Evolutionary conservation across 2,888 invertebrate species (phyloP), one percentile per base, ranked within the genome.

Genomic region (Baccha elongata): DNA sequence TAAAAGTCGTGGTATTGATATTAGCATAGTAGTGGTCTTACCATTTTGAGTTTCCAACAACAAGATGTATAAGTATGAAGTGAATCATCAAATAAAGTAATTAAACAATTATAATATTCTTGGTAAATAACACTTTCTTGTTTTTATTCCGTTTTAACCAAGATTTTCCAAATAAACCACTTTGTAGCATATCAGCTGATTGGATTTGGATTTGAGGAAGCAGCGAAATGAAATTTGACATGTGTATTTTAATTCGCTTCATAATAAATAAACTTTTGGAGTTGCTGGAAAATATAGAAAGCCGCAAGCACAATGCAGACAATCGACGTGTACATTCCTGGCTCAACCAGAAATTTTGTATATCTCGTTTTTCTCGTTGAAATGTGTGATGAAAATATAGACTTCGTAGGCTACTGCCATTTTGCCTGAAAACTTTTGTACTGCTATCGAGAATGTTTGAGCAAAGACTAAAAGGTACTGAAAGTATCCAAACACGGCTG

Each of bases 131-230:
- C 15, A 17, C 15, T 58, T 55, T 55, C n/a, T 44, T 58, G 19
- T 44, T 74, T 23, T 35, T 13, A 8, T 46, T 80, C 15, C 58
- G 40, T 52, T 40, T 44, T 62, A 35, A 48, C 11, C n/a, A 19
- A 13, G 17, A 26, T 75, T 62, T 55, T 62, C 19, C 69, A 83
- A 76, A 76, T 76, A 83, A 76, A 76, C 71, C 76, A 83, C 81
- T 76, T 83, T 65, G 81, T 76, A 72, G 81, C 76, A 71, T 67
- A 76, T 83, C 81, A 83, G 81, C 81, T 83, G 81, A 83, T 71
- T 40, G n/a, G n/a, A n/a, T n/a, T n/a, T n/a, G n/a, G n/a, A n/a
- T n/a, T n/a, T n/a, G n/a, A n/a, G n/a, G n/a, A 7, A 3, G 1
- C 0, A 26, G 29, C 0, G 26, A 58, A 74, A 23, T 69, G 50